Conservation (phyloP, 1,140 invertebrate genomes). For the Teleogryllus occipitalis region DNA sequence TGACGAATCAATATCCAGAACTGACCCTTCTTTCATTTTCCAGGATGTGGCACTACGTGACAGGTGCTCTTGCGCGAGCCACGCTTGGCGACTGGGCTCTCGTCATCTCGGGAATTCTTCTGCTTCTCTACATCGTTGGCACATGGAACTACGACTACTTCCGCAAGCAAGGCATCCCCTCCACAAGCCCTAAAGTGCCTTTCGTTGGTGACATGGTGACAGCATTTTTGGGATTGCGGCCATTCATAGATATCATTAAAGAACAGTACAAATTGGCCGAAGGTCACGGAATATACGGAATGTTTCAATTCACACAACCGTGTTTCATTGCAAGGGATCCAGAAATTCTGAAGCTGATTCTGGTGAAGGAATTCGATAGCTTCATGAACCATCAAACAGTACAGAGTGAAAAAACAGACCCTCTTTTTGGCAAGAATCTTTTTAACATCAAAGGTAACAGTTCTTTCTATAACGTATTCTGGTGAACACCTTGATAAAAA, state of each 20-base stretch:
- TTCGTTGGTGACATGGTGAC: background rate
- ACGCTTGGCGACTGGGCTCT: background rate
- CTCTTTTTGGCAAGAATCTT: background rate
- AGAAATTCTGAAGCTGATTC: background rate
- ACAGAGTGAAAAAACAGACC: background rate
- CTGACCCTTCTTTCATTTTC: background rate
- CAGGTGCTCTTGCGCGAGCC: background rate
- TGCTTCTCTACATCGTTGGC: background rate
- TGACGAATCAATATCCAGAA: too few relatives aligned
- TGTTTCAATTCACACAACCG: background rate
- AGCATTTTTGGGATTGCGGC: background rate
- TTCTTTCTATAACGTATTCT: background rate
- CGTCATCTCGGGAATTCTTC: background rate
- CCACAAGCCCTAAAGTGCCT: background rate
- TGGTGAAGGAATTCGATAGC: background rate
- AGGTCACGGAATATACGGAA: background rate
- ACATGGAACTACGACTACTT: constrained; percentile 11
- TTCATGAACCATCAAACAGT: constrained; percentile 24
- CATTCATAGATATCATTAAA: background rate
- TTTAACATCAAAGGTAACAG: background rate
- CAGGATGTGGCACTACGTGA: background rate
- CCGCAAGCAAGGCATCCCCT: background rate
- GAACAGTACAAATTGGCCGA: background rate
- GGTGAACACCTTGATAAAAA: background rate
- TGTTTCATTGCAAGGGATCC: background rate